Base-by-base conservation (phyloP, 1,140 invertebrate genomes). In the Caerostris darwini region DNA sequence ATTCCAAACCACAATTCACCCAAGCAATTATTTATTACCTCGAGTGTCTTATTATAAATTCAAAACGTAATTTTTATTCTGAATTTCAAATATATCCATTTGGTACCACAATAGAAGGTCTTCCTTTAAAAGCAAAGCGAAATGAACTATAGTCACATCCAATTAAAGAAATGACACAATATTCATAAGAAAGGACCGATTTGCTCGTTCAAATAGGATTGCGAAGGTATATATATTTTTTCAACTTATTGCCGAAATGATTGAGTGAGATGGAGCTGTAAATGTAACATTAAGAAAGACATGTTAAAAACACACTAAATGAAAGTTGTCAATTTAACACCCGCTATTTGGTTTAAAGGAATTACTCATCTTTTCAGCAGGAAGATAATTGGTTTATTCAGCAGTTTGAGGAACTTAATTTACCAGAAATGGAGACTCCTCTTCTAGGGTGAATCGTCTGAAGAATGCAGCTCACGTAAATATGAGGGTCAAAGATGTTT, bases 231-330 rank as follows among this genome's bases (percentile, higher is more conserved):
- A 34, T 59, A 34, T 34, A 10, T 90, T 69, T 54, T 59, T 90
- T 92, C 34, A 34, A 34, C 34, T 34, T 85, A 85, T 64, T 85
- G 34, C 34, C 5, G 58, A 56, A 34, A 92, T 87, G 92, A 93
- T 93, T 61, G 92, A 93, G 64, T 86, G 87, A 87, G 92, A 93
- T 93, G 92, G 67, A 93, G 92, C 5, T 69, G 91, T 85, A 85
- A 92, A 10, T n/a, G 53, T 12, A 57, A 54, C 81, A 85, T 85
- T 85, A 92, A 56, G 91, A 59, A 67, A 86, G 56, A 91, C 50
- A 3, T 12, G 50, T n/a, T 7, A 91, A 91, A 57, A 57, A 54
- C 19, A 86, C 17, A 34, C 10, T 17, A 61, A 91, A 92, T 92
- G 81, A 58, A 82, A 82, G 50, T 69, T 92, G 91, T 67, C 91